Conservation (phyloP, 2,888 invertebrate genomes). For the Hofmannophila pseudospretella region DNA sequence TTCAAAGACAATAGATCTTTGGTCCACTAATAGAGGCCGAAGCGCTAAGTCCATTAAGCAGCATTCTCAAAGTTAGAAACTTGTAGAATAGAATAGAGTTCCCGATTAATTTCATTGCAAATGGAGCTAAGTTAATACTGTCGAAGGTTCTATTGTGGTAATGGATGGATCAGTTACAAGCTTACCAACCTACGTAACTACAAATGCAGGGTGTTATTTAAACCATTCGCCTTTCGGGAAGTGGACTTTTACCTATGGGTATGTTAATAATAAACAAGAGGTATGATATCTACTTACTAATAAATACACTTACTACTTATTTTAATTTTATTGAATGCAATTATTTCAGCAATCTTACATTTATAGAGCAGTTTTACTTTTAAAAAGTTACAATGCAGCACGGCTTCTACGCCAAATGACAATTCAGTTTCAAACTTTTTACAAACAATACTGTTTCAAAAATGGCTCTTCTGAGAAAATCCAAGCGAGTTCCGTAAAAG, state of each 20-base stretch:
- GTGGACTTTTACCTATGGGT: too few species aligned
- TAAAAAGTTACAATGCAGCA: conserved; percentile 1
- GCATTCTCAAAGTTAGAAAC: conserved; percentile 51
- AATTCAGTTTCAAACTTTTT: conserved; percentile 25
- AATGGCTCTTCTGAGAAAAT: conserved; percentile 23
- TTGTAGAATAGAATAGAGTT: conserved; percentile 58
- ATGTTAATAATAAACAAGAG: too few species aligned
- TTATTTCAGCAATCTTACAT: too few species aligned
- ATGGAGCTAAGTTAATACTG: conserved; percentile 30
- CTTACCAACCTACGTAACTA: too few species aligned
- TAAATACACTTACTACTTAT: too few species aligned
- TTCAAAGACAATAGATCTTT: conserved; percentile 41
- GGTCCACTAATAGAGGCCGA: conserved; percentile 36
- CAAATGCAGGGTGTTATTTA: too few species aligned
- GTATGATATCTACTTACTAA: too few species aligned
- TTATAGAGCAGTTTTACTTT: background rate
- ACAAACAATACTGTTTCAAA: conserved; percentile 29
- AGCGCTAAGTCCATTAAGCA: conserved; percentile 47
- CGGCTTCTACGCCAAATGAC: conserved; percentile 15
- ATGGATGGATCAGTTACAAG: too few species aligned
- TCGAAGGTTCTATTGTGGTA: background rate
- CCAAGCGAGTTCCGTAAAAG: conserved; percentile 18
- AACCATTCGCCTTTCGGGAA: too few species aligned
- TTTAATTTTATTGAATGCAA: too few species aligned
- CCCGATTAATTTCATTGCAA: conserved; percentile 54